These are phyloP conservation scores for Enteromius treurensis DNA, from an alignment of 2,797 vertebrate species.

Conservation along the genomic window DNA sequence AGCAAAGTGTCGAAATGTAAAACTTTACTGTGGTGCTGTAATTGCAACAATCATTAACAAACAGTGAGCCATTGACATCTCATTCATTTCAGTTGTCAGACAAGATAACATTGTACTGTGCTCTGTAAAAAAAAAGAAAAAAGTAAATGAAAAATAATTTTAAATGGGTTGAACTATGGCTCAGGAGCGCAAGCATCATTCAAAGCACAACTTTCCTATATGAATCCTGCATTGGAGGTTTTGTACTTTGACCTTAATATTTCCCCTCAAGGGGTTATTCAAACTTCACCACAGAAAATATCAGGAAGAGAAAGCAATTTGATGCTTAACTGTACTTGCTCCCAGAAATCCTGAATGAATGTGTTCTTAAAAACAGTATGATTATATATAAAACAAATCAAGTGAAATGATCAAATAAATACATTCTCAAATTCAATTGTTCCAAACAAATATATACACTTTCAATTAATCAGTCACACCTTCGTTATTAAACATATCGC, in stretches of 20 bases:
- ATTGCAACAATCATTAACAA: constrained; percentile 73
- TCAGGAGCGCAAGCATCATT: constrained; percentile 28
- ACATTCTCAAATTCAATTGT: constrained; percentile 77
- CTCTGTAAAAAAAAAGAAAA: constrained; percentile 69
- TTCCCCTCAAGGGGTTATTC: background rate
- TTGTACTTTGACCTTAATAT: constrained; percentile 20
- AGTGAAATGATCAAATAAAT: constrained; percentile 78
- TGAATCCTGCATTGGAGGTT: constrained; percentile 26
- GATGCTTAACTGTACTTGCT: constrained; percentile 49
- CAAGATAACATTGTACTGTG: constrained; percentile 69
- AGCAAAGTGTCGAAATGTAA: constrained; percentile 70
- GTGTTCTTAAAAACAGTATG: constrained; percentile 46
- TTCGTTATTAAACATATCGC: constrained; percentile 5
- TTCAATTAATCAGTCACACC: constrained; percentile 39
- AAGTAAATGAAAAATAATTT: constrained; percentile 38
- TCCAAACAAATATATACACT: constrained; percentile 74
- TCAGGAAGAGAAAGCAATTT: constrained; percentile 10
- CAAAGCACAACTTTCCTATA: constrained; percentile 42
- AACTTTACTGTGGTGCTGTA: constrained; percentile 81
- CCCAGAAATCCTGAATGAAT: constrained; percentile 57
- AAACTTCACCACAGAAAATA: background rate
- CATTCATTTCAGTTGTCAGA: constrained; percentile 50
- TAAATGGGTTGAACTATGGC: constrained; percentile 23
- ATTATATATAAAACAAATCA: constrained; percentile 55
- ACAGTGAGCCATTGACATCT: constrained; percentile 67